A percentile compares a stretch with the other conserved stretches of the same genome.
Conservation (phyloP, 1,140 invertebrate genomes). For the Magallana gigas region DNA sequence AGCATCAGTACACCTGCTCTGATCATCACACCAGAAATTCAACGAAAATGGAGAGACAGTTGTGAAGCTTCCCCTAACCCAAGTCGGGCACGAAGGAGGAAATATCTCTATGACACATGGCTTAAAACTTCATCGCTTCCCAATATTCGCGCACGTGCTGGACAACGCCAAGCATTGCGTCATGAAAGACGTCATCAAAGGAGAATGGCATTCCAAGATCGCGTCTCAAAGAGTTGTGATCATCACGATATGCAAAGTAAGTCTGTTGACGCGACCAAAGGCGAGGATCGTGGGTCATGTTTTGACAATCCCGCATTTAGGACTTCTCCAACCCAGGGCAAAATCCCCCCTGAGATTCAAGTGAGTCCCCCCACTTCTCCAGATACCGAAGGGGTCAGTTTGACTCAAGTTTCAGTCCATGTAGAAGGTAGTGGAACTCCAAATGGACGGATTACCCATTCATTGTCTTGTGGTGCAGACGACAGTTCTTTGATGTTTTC, state of each 20-base stretch:
- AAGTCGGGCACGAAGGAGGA: slow-evolving; percentile 44
- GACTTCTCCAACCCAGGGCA: slow-evolving; percentile 55
- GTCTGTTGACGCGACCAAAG: not conserved
- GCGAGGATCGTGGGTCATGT: slow-evolving; percentile 28
- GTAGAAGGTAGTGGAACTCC: not conserved
- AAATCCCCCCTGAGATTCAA: slow-evolving; percentile 27
- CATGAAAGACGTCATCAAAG: slow-evolving; percentile 13
- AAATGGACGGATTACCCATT: not conserved
- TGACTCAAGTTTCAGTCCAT: slow-evolving; percentile 41
- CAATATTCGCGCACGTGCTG: slow-evolving; percentile 66
- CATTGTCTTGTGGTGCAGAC: not conserved
- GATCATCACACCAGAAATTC: slow-evolving; percentile 62
- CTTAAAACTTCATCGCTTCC: slow-evolving; percentile 73
- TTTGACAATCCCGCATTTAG: slow-evolving; percentile 63
- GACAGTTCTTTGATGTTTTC: slow-evolving; percentile 13
- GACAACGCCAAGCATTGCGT: slow-evolving; percentile 10
- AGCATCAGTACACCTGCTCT: slow-evolving; percentile 64
- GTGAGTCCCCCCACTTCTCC: slow-evolving; percentile 36
- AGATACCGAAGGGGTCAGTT: slow-evolving; percentile 18
- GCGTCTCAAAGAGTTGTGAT: slow-evolving; percentile 54
- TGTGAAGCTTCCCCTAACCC: slow-evolving; percentile 41
- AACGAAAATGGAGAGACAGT: slow-evolving; percentile 54
- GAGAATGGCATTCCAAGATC: slow-evolving; percentile 1
- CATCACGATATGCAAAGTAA: slow-evolving; percentile 36
- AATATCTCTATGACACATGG: slow-evolving; percentile 63